Evolutionary conservation across 35 echinoderm and acorn worm genomes (phyloP).

Genomic region (Amphiura filiformis): DNA sequence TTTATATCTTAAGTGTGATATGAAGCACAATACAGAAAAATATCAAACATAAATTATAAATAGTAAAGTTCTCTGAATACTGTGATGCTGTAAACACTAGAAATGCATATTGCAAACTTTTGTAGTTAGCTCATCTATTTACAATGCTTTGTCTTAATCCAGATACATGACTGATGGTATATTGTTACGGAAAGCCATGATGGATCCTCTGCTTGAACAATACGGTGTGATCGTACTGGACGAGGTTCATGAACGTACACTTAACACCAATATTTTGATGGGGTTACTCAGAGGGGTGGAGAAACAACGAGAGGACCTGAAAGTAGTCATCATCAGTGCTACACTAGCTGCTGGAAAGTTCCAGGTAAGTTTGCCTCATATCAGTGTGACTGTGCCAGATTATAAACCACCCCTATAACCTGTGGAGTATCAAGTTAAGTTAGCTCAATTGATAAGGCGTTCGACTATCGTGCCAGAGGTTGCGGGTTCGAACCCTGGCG

Average conservation of each 20-base stretch:
- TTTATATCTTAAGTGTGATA: too few relatives aligned
- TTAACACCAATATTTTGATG: slow-evolving; percentile 97
- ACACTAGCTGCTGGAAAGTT: slow-evolving; percentile 99
- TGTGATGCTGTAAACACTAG: too few relatives aligned
- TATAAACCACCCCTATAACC: too few relatives aligned
- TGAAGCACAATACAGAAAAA: too few relatives aligned
- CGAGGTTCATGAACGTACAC: slow-evolving; percentile 97
- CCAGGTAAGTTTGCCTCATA: slow-evolving; percentile 57
- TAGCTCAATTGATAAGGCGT: too few relatives aligned
- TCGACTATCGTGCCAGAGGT: too few relatives aligned
- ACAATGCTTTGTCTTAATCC: neutral
- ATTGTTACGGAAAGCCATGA: slow-evolving; percentile 94
- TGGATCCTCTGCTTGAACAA: slow-evolving; percentile 83
- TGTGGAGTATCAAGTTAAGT: too few relatives aligned
- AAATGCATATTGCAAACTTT: too few relatives aligned
- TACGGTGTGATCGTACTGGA: slow-evolving; percentile 95
- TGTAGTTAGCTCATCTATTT: neutral
- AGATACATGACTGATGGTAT: slow-evolving; percentile 99
- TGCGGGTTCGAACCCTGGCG: too few relatives aligned
- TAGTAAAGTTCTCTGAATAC: too few relatives aligned
- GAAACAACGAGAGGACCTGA: slow-evolving; percentile 74
- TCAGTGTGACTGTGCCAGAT: too few relatives aligned
- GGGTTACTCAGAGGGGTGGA: slow-evolving; percentile 94
- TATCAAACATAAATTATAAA: too few relatives aligned
- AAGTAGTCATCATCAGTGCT: slow-evolving; percentile 95